Evolutionary conservation across 2,113 vertebrate species (phyloP).

Genomic region (Gavialis gangeticus): DNA sequence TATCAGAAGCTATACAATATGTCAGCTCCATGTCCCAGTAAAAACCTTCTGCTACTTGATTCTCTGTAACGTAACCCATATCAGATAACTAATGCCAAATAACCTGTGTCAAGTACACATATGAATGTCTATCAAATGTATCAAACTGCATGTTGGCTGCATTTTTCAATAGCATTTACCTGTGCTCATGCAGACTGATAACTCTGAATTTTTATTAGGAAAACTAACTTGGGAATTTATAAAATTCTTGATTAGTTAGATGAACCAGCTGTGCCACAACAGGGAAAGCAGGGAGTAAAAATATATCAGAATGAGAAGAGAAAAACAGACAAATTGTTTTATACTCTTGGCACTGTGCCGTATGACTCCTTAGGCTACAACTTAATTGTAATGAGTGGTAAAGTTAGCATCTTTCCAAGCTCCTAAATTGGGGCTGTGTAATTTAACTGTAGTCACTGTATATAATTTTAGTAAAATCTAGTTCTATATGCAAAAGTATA

Average conservation of each 20-base stretch:
- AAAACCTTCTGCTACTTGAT: slow-evolving; percentile 54
- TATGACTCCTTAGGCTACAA: background rate
- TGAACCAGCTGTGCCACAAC: slow-evolving; percentile 51
- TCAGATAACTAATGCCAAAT: slow-evolving; percentile 62
- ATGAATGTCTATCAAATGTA: slow-evolving; percentile 50
- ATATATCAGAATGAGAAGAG: background rate
- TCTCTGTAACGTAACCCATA: slow-evolving; percentile 51
- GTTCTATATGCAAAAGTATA: background rate
- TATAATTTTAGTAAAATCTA: background rate
- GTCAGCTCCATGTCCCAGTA: slow-evolving; percentile 54
- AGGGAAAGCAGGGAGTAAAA: slow-evolving; percentile 45
- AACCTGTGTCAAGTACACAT: slow-evolving; percentile 49
- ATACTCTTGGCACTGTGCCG: slow-evolving; percentile 22
- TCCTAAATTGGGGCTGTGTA: background rate
- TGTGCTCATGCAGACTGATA: slow-evolving; percentile 48
- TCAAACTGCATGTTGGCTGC: slow-evolving; percentile 10
- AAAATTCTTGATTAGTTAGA: slow-evolving; percentile 39
- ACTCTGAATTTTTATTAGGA: slow-evolving; percentile 69
- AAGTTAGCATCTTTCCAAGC: background rate
- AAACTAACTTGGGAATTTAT: slow-evolving; percentile 66
- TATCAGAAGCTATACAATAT: slow-evolving; percentile 58
- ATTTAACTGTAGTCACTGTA: accelerated
- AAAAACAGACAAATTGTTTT: slow-evolving; percentile 16
- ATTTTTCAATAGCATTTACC: slow-evolving; percentile 58
- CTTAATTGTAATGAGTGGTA: background rate